Evolutionary conservation across 2,888 invertebrate species (phyloP).

Genomic region (Sclerodermus sp.): DNA sequence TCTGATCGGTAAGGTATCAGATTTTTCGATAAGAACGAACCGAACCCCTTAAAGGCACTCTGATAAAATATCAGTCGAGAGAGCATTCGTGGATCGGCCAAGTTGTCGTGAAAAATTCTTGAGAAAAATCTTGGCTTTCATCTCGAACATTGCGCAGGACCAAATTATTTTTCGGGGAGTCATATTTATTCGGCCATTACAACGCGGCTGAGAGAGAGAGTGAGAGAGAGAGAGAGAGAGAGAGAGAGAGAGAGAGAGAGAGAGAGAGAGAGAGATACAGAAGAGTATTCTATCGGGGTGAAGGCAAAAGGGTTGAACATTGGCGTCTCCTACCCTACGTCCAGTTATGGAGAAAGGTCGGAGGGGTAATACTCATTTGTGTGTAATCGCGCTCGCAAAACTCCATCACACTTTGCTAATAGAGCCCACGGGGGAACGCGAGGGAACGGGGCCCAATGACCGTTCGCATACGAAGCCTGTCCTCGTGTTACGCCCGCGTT

Average conservation of each 20-base stretch:
- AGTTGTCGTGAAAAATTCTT: too few species aligned
- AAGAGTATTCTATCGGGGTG: slow-evolving; percentile 10
- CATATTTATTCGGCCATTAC: neutral
- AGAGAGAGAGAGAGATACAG: neutral
- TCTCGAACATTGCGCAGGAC: too few species aligned
- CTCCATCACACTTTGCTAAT: slow-evolving; percentile 60
- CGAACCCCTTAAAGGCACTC: too few species aligned
- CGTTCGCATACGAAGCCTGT: too few species aligned
- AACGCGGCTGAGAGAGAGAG: neutral
- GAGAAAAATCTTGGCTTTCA: too few species aligned
- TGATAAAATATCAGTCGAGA: too few species aligned
- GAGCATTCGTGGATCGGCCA: too few species aligned
- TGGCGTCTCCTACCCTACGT: slow-evolving; percentile 16
- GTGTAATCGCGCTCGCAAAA: slow-evolving; percentile 60
- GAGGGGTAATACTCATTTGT: slow-evolving; percentile 56
- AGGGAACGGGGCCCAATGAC: slow-evolving; percentile 19
- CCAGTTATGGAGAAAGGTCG: slow-evolving; percentile 10
- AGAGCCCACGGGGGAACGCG: slow-evolving; percentile 50
- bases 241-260: neutral
- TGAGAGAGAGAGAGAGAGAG: slow-evolving; percentile 3
- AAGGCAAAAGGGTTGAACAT: slow-evolving; percentile 47
- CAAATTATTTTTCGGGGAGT: too few species aligned
- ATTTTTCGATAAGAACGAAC: too few species aligned
- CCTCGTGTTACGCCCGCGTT: too few species aligned
- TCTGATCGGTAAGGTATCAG: too few species aligned